Base-by-base conservation (phyloP, 2,797 vertebrate species). In the Cynodonichthys magdalenae region DNA sequence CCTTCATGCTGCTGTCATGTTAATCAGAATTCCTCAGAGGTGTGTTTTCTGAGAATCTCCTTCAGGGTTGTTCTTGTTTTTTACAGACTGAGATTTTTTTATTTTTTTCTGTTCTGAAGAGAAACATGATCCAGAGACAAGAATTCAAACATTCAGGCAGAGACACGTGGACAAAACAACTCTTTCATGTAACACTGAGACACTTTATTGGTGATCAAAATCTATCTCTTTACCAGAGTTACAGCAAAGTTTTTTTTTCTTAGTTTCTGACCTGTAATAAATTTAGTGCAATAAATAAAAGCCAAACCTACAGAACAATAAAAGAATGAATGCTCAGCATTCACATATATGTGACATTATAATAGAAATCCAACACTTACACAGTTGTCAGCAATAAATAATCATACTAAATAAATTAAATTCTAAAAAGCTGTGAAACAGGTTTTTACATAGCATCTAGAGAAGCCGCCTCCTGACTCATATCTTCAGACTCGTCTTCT, bases 401-500 rank as follows among this genome's bases (percentile, higher is more conserved):
- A 79, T 82, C 56, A 79, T 62, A 86, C 83, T 85, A 82, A 91
- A 93, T 92, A 93, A 93, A 91, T 93, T 91, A 90, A 67, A 87
- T 77, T 77, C 81, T 81, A 88, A 74, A 34, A 72, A 55, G 44
- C 71, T 63, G 55, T 66, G 48, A n/a, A 63, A 41, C 46, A 41
- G 49, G 63, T 64, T 74, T 71, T 72, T 41, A 61, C 50, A 75
- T 20, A 70, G 62, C 68, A 49, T 86, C 70, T 89, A 86, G 31
- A 53, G 59, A 84, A 80, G 81, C 62, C 63, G 42, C 72, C 65
- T 71, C 52, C 46, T 45, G 49, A 19, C 52, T 53, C n/a, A 0
- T 42, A 29, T 74, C 47, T 8, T 73, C 39, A 2, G 20, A 54
- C 14, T 61, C 51, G 3, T 51, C 49, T 15, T 10, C 49, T 51